Percentiles rank a stretch among this genome's conserved stretches.
Conservation (phyloP, 1,140 invertebrate genomes). For the Caenorhabditis remanei region DNA sequence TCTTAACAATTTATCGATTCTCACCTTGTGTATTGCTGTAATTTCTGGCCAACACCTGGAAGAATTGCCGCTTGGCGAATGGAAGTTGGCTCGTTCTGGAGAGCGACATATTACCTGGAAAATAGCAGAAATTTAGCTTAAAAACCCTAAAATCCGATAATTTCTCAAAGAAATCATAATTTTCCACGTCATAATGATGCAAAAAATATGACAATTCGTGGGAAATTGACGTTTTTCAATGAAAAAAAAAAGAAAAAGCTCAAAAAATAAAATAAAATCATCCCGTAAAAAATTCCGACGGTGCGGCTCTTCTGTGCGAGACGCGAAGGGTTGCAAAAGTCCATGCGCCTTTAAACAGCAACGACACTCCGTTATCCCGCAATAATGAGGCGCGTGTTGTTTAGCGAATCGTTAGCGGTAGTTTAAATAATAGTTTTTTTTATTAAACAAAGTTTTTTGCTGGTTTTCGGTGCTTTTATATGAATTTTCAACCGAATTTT, state of each 20-base stretch:
- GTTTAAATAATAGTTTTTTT: background rate
- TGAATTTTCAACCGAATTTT: too few relatives aligned
- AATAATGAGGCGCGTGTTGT: background rate
- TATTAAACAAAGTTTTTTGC: background rate
- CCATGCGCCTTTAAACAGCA: background rate
- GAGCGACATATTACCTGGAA: slow-evolving; percentile 53
- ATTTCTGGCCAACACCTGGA: slow-evolving; percentile 36
- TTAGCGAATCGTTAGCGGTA: background rate
- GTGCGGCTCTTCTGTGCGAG: slow-evolving; percentile 43
- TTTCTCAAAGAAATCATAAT: background rate
- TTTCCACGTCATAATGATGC: background rate
- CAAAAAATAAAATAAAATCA: slow-evolving; percentile 16
- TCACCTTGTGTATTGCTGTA: slow-evolving; percentile 48
- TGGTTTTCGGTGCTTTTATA: background rate
- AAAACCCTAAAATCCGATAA: background rate
- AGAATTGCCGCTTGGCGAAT: slow-evolving; percentile 44
- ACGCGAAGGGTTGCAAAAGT: background rate
- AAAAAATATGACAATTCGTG: slow-evolving; percentile 1
- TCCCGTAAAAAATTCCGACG: slow-evolving; percentile 45
- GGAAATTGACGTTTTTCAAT: background rate
- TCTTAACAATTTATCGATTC: background rate
- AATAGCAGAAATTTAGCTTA: background rate
- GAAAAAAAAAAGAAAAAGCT: background rate
- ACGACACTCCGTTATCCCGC: background rate
- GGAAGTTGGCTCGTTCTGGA: slow-evolving; percentile 43